These are phyloP conservation scores for Craterocephalus amniculus DNA, from an alignment of 2,797 vertebrate species.

Conservation along the genomic window DNA sequence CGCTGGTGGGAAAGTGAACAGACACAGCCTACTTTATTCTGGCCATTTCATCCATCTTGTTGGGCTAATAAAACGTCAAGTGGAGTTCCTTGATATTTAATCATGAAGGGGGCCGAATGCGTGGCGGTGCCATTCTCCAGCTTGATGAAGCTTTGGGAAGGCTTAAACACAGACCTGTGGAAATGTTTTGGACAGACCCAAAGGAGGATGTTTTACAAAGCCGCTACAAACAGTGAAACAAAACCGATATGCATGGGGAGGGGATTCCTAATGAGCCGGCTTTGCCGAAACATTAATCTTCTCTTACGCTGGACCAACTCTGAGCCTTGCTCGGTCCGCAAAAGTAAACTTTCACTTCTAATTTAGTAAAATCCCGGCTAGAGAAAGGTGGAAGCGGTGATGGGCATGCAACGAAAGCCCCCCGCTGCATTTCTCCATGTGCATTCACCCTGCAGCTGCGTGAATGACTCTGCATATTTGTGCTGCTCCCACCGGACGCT, in stretches of 20 bases:
- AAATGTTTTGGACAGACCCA: constrained; percentile 57
- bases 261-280: constrained; percentile 30
- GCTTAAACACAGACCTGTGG: constrained; percentile 68
- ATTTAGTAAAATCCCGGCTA: constrained; percentile 10
- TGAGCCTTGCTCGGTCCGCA: constrained; percentile 19
- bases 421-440: constrained; percentile 20
- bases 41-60: constrained; percentile 92
- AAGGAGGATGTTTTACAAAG: constrained; percentile 53
- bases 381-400: constrained; percentile 7
- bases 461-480: constrained; percentile 56
- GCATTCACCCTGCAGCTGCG: constrained; percentile 49
- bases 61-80: constrained; percentile 91
- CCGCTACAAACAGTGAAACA: constrained; percentile 31
- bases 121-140: constrained; percentile 66
- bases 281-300: constrained; percentile 8
- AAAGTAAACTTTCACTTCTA: constrained; percentile 25
- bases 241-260: constrained; percentile 37
- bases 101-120: constrained; percentile 80
- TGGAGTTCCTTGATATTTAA: constrained; percentile 90
- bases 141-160: constrained; percentile 69
- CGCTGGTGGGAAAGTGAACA: constrained; percentile 83
- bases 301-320: constrained; percentile 5
- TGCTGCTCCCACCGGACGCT: constrained; percentile 36
- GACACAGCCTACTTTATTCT: constrained; percentile 90
- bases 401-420: constrained; percentile 19